A percentile compares a stretch with the other conserved stretches of the same genome.
Conservation (phyloP, 2,888 invertebrate genomes). For the Dorcus hopei region DNA sequence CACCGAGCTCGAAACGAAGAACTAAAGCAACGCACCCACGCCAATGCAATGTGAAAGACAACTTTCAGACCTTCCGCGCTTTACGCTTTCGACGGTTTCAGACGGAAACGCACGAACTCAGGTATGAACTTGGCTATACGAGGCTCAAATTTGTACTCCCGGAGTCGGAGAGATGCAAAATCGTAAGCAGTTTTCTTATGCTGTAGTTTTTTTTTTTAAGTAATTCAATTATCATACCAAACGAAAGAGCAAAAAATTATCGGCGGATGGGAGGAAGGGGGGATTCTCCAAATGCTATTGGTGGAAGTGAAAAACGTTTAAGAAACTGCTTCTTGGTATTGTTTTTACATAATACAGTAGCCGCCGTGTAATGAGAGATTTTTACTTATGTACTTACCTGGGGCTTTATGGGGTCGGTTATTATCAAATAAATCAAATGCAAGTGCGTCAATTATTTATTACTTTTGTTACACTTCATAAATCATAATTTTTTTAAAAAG, state of each 20-base stretch:
- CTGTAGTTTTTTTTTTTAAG: neutral
- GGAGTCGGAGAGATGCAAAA: neutral
- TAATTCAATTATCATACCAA: neutral
- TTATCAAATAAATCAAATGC: too few relatives aligned
- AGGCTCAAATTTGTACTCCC: too few relatives aligned
- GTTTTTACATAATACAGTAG: neutral
- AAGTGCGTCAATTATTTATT: too few relatives aligned
- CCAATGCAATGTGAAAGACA: conserved; percentile 8
- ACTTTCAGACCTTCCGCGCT: neutral
- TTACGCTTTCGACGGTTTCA: neutral
- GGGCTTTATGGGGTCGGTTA: neutral
- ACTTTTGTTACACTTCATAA: too few relatives aligned
- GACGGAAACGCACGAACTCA: conserved; percentile 1
- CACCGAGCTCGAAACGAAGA: conserved; percentile 1
- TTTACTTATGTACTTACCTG: neutral
- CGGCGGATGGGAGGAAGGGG: too few relatives aligned
- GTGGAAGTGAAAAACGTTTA: neutral
- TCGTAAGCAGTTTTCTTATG: neutral
- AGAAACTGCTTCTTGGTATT: neutral
- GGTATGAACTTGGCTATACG: neutral
- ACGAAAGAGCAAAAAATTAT: too few relatives aligned
- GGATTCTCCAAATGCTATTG: too few relatives aligned
- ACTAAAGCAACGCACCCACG: conserved; percentile 10
- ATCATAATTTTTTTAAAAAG: too few relatives aligned
- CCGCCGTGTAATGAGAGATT: neutral